Base-by-base conservation (phyloP, 53 echinoderm and acorn worm genomes). In the Holothuria scabra region DNA sequence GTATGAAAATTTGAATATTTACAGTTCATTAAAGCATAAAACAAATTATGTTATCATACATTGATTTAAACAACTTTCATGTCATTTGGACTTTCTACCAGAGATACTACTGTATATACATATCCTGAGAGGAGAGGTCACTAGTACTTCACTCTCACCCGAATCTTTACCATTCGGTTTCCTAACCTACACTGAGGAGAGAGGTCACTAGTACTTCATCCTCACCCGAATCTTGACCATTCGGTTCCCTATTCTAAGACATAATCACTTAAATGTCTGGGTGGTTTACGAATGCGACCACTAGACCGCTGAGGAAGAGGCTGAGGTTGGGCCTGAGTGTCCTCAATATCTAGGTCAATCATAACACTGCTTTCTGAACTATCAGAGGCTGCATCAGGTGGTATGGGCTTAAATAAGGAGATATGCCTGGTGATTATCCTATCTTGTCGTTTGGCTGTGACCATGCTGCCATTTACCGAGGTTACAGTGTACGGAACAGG, bases 401-500 rank as follows among this genome's bases (percentile, higher is more conserved):
- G 4, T 48, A 5, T 48, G 10, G 46, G 52, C 41, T 74, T 74
- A 11, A 74, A 74, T 1, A 48, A 48, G 5, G 18, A 37, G 6
- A 52, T 23, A 25, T 74, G 38, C 12, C 74, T 46, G 22, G 52
- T 74, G 52, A 74, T 46, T 25, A 8, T 74, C 25, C 55, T 46
- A 74, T 48, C 66, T 48, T 72, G 65, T 28, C 70, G 56, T 28
- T 30, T 67, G 25, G 82, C 87, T 28, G 82, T 81, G 67, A 87
- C 60, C 68, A 87, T 80, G 78, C 44, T 84, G 12, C 89, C 84
- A 18, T 19, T 74, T 11, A 74, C 24, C 5, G 74, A n/a, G 13
- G 46, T 74, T 52, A 88, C 85, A 29, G 35, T 83, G 76, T 91
- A 91, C 25, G 74, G 85, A 69, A 71, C 75, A 11, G 88, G 85